These are phyloP conservation scores for Psilanteris sp. DNA, from an alignment of 1,140 invertebrate genomes.

Conservation along the genomic window DNA sequence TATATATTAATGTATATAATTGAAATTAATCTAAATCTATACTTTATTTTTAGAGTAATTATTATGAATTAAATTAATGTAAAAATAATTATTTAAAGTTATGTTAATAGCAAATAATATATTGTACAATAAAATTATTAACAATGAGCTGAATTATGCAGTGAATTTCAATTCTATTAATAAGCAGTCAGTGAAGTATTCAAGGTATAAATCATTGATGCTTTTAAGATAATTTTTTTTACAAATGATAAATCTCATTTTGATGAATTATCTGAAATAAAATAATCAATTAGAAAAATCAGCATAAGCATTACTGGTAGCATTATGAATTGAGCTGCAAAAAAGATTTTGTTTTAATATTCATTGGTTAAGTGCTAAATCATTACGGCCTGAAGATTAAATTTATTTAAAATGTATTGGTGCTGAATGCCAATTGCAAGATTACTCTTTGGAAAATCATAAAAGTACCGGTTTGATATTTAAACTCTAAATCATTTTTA, in stretches of 20 bases:
- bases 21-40: too few species aligned
- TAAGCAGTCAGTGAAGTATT: background rate
- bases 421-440: slow-evolving; percentile 50
- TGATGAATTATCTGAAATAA: slow-evolving; percentile 24
- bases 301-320: slow-evolving; percentile 9
- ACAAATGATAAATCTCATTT: slow-evolving; percentile 26
- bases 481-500: slow-evolving; percentile 52
- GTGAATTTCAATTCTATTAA: too few species aligned
- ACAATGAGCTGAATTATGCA: too few species aligned
- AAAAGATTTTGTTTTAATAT: slow-evolving; percentile 32
- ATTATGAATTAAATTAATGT: too few species aligned
- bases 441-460: slow-evolving; percentile 51
- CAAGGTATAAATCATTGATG: slow-evolving; percentile 4
- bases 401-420: slow-evolving; percentile 46
- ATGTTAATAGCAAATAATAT: too few species aligned
- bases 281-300: slow-evolving; percentile 17
- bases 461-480: slow-evolving; percentile 61
- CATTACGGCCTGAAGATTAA: slow-evolving; percentile 46
- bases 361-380: slow-evolving; percentile 41
- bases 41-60: too few species aligned
- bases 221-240: slow-evolving; percentile 4
- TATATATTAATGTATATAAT: too few species aligned
- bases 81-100: too few species aligned
- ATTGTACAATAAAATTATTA: too few species aligned
- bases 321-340: slow-evolving; percentile 28